A percentile compares a stretch with the other conserved stretches of the same genome.
Conservation (phyloP, 2,113 vertebrate genomes). For the Labeo catla region DNA sequence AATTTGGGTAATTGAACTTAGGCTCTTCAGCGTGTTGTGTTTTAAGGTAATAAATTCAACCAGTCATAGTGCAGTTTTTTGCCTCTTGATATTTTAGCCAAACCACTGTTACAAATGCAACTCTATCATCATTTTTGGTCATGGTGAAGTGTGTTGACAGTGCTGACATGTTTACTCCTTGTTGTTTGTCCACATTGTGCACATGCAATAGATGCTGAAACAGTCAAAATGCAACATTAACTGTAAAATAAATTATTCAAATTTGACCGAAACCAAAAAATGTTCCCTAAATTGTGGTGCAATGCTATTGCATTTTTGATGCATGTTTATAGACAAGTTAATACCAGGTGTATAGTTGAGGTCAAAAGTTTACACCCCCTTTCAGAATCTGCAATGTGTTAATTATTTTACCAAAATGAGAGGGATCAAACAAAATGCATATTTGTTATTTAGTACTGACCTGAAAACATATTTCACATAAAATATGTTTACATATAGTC, state of each 20-base stretch:
- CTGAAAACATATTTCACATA: no score
- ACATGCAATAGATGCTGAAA: background rate
- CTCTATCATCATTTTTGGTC: background rate
- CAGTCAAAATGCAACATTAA: background rate
- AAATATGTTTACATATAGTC: no score
- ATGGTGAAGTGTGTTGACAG: background rate
- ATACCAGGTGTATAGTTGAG: background rate
- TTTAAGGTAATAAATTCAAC: background rate
- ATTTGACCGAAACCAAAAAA: background rate
- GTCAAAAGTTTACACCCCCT: no score
- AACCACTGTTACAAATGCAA: background rate
- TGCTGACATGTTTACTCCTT: background rate
- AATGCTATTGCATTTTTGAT: background rate
- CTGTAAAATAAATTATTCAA: background rate
- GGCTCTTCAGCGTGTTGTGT: no score
- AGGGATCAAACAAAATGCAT: no score
- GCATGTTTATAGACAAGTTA: background rate
- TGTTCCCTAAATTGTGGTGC: no score
- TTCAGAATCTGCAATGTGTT: no score
- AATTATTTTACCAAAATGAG: no score
- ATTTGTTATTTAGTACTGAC: no score
- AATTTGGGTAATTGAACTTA: no score
- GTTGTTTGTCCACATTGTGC: background rate
- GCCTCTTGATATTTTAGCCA: background rate
- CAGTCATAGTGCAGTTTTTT: background rate